phyloP scores from a whole-genome alignment of 2,888 invertebrate genomes.

The Hydropsyche betteni region DNA sequence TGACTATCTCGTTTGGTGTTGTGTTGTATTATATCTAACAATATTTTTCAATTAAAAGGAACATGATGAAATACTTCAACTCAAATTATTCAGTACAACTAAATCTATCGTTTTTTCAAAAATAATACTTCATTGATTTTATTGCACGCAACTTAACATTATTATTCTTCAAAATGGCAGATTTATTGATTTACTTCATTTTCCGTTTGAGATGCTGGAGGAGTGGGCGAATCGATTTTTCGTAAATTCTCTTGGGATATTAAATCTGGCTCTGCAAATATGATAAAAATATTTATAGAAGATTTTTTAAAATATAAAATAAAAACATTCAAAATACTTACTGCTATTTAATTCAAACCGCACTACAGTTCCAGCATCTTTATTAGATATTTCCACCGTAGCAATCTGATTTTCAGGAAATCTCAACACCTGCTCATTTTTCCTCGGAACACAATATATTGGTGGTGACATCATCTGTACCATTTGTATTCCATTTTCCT shows the following conservation, averaged over 20 bases:
- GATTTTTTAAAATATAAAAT: no score
- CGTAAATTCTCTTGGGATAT: conserved; percentile 41
- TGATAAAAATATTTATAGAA: neutral
- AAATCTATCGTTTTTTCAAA: no score
- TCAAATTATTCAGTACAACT: no score
- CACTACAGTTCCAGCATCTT: conserved; percentile 47
- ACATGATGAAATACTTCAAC: no score
- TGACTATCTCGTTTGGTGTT: no score
- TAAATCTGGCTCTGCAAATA: conserved; percentile 49
- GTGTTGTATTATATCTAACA: no score
- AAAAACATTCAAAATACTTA: conserved; percentile 30
- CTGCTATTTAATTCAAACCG: conserved; percentile 46
- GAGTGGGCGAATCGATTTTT: conserved; percentile 1
- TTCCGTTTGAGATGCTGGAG: neutral
- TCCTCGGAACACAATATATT: conserved; percentile 7
- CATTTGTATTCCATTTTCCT: conserved; percentile 2
- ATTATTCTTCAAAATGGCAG: no score
- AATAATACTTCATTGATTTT: no score
- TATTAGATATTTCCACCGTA: conserved; percentile 39
- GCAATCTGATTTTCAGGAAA: conserved; percentile 31
- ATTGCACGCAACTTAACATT: no score
- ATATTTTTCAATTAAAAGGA: no score
- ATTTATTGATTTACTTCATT: no score
- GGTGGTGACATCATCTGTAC: conserved; percentile 13
- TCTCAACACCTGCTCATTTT: conserved; percentile 30